phyloP scores from a whole-genome alignment of 2,797 vertebrate genomes.

The Paguma larvata region DNA sequence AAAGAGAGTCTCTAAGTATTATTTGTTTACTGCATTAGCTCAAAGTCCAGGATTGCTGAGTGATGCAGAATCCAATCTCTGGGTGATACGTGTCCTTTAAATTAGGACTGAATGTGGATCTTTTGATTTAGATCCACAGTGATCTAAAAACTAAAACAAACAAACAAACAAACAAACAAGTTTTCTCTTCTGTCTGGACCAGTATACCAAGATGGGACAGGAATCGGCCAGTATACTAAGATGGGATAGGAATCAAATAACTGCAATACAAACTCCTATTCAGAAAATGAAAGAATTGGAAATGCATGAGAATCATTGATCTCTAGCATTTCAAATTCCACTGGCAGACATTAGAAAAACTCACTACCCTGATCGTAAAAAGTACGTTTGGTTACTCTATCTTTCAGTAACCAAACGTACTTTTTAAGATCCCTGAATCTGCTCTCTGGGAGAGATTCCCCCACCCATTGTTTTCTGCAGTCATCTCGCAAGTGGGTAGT shows the following conservation, averaged over 20 bases:
- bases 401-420: neutral
- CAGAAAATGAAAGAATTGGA: constrained; percentile 29
- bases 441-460: neutral
- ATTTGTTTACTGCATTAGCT: neutral
- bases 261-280: neutral
- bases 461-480: neutral
- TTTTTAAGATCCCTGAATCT: neutral
- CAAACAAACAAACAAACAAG: too few relatives aligned
- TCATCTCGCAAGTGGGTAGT: neutral
- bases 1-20: neutral
- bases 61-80: neutral
- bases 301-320: neutral
- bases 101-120: neutral
- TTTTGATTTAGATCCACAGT: neutral
- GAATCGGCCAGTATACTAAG: neutral
- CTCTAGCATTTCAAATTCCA: neutral
- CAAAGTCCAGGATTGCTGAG: neutral
- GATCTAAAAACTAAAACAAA: neutral
- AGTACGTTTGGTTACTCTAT: neutral
- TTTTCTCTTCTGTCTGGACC: neutral
- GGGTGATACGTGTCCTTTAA: neutral
- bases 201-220: neutral
- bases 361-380: neutral
- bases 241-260: neutral
- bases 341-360: neutral